phyloP scores from a whole-genome alignment of 2,888 invertebrate species.

The Julus scanicus region DNA sequence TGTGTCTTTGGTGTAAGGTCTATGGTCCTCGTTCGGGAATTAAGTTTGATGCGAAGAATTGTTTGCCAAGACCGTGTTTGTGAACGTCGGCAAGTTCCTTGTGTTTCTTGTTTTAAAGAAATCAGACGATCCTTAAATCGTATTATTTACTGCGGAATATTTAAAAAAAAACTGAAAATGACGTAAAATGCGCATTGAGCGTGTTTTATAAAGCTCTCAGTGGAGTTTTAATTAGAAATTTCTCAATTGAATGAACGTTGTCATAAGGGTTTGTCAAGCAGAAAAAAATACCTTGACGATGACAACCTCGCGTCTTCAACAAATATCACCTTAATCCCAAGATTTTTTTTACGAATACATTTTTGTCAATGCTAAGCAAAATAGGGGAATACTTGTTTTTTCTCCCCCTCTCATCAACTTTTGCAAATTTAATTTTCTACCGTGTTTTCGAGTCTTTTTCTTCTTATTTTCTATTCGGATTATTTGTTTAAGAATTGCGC shows the following conservation, averaged over 20 bases:
- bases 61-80: background rate
- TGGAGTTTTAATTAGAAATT: slow-evolving; percentile 5
- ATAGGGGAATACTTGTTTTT: background rate
- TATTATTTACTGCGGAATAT: background rate
- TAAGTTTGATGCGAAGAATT: too few relatives aligned
- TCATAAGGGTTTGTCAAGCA: slow-evolving; percentile 27
- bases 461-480: background rate
- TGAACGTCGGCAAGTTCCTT: background rate
- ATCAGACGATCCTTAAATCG: background rate
- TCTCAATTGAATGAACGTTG: slow-evolving; percentile 28
- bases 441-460: slow-evolving; percentile 2
- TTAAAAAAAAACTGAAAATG: background rate
- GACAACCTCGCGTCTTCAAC: background rate
- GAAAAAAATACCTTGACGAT: slow-evolving; percentile 19
- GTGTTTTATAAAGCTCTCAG: background rate
- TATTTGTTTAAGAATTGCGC: slow-evolving; percentile 5
- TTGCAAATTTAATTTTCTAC: background rate
- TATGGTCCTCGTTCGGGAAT: too few relatives aligned
- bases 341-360: background rate
- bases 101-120: background rate
- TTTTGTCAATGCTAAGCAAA: background rate
- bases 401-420: background rate
- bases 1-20: too few relatives aligned
- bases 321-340: background rate
- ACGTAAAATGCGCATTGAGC: background rate